Evolutionary conservation across 2,113 vertebrate species (phyloP).

Genomic region (Oncorhynchus mykiss): DNA sequence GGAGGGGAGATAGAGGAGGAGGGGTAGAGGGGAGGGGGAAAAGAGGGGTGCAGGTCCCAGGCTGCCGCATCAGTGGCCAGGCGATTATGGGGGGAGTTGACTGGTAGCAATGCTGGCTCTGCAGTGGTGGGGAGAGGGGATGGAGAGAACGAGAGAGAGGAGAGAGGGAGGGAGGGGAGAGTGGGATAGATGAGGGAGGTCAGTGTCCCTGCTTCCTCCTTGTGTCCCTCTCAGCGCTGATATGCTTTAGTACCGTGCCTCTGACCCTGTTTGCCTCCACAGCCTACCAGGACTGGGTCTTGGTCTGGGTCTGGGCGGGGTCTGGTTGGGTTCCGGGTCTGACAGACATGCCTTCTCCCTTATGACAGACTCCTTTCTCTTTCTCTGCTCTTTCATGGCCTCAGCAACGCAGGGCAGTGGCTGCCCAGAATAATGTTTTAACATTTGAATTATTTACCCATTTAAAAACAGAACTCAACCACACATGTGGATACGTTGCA

Average conservation of each 20-base stretch:
- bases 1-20: background rate
- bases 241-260: background rate
- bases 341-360: background rate
- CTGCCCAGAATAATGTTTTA: no score
- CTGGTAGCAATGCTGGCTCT: conserved; percentile 4
- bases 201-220: background rate
- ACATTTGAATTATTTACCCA: no score
- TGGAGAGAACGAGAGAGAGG: background rate
- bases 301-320: no score
- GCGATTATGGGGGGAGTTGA: conserved; percentile 31
- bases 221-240: background rate
- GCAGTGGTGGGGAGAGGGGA: background rate
- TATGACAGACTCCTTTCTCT: background rate
- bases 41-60: conserved; percentile 21
- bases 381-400: no score
- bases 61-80: conserved; percentile 25
- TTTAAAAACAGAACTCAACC: no score
- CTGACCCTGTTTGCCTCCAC: background rate
- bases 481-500: no score
- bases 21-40: background rate
- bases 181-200: no score
- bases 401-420: no score
- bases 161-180: background rate
- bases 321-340: background rate
- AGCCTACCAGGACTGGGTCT: background rate